These are phyloP conservation scores for Cyanocitta stelleri DNA, from an alignment of 2,113 vertebrate genomes.

Conservation along the genomic window DNA sequence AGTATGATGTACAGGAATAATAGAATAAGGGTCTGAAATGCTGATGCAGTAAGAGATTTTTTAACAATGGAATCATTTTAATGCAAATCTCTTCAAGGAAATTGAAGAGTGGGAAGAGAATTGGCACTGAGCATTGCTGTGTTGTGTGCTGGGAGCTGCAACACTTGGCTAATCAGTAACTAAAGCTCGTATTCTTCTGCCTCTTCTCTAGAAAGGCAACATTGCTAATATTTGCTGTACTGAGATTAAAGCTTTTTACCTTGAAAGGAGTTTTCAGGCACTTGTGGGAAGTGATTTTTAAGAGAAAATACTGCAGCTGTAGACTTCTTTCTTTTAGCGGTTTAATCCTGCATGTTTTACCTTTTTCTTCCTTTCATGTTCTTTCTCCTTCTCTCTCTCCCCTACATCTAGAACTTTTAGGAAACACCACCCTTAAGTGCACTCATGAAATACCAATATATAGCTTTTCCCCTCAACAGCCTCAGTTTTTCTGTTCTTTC, in stretches of 20 bases:
- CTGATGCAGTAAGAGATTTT: background rate
- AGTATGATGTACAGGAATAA: background rate
- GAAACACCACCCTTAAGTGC: background rate
- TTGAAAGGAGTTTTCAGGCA: background rate
- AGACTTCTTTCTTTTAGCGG: background rate
- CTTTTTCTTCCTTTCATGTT: background rate
- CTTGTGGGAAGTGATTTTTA: background rate
- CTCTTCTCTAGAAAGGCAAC: background rate
- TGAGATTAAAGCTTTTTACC: background rate
- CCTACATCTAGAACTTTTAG: background rate
- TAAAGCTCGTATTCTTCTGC: background rate
- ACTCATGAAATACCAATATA: background rate
- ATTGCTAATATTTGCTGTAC: background rate
- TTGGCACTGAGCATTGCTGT: background rate
- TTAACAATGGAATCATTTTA: background rate
- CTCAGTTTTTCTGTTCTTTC: background rate
- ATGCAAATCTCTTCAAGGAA: background rate
- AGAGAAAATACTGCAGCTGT: background rate
- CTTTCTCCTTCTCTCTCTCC: background rate
- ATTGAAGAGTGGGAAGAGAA: background rate
- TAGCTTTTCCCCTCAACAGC: background rate
- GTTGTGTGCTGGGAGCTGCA: background rate
- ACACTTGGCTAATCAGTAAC: background rate
- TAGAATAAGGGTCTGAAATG: background rate
- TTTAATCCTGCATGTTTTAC: background rate